These are phyloP conservation scores for Cephus pygmeus DNA, from an alignment of 2,888 invertebrate genomes.

Conservation along the genomic window DNA sequence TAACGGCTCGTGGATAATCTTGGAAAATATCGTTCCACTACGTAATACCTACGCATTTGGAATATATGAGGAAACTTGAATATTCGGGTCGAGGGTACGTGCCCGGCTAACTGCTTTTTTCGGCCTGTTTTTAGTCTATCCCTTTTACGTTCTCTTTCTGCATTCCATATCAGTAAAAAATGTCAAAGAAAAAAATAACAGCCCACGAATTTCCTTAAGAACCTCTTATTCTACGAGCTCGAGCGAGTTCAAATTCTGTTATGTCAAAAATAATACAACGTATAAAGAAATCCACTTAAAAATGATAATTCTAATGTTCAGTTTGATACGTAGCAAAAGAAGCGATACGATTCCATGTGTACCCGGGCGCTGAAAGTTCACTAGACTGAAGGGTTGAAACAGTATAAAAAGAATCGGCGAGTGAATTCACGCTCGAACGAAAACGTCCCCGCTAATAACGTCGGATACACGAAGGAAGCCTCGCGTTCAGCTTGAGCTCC, in stretches of 20 bases:
- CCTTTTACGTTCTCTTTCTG: not conserved
- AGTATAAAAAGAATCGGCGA: conserved; percentile 20
- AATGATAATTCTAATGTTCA: not conserved
- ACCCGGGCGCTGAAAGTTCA: not conserved
- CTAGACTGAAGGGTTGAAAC: conserved; percentile 3
- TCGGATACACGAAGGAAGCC: conserved; percentile 20
- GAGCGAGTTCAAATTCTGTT: too few species aligned
- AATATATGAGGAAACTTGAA: not conserved
- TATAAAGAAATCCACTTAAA: not conserved
- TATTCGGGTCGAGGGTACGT: not conserved
- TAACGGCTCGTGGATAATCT: not conserved
- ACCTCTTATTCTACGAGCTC: too few species aligned
- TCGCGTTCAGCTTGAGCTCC: conserved; percentile 19
- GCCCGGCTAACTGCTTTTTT: not conserved
- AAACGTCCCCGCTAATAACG: conserved; percentile 39
- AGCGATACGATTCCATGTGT: not conserved
- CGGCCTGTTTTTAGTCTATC: not conserved
- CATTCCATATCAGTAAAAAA: not conserved
- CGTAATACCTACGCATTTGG: not conserved
- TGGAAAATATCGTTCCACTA: not conserved
- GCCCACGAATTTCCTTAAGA: not conserved
- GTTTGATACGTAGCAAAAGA: not conserved
- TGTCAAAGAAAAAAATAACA: not conserved
- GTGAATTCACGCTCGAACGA: conserved; percentile 25
- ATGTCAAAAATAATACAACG: too few species aligned